Evolutionary conservation across 2,113 vertebrate genomes (phyloP), one percentile per base, ranked within the genome.

Genomic region (Pitta sordida): DNA sequence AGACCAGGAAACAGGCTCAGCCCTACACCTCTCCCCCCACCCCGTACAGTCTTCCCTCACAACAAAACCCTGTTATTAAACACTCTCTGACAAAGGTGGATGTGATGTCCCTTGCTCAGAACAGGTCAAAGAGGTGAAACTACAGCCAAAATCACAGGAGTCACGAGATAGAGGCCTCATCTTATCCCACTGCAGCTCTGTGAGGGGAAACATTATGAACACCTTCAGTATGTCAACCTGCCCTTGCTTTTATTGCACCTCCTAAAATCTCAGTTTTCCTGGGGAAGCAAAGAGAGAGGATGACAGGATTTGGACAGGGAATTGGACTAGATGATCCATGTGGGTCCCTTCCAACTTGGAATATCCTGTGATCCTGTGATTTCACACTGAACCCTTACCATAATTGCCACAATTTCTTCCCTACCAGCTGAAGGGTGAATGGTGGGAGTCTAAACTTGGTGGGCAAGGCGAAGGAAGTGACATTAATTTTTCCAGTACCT

Each of bases 301-400:
- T 93, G 51, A 77, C 60, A 91, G 52, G 62, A 77, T 92, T 93
- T n/a, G n/a, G n/a, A n/a, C n/a, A n/a, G n/a, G n/a, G n/a, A n/a
- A n/a, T n/a, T n/a, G n/a, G n/a, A n/a, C n/a, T n/a, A n/a, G n/a
- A n/a, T n/a, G n/a, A n/a, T n/a, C n/a, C n/a, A n/a, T n/a, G n/a
- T n/a, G n/a, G n/a, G n/a, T n/a, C n/a, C n/a, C n/a, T n/a, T n/a
- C n/a, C n/a, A n/a, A n/a, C n/a, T n/a, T n/a, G n/a, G n/a, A n/a
- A n/a, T n/a, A n/a, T n/a, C n/a, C n/a, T n/a, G n/a, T n/a, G n/a
- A n/a, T n/a, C n/a, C n/a, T n/a, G n/a, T n/a, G n/a, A n/a, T n/a
- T n/a, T 92, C 86, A 94, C 86, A 92, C 6, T 77, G 60, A 95
- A 91, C 74, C 85, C 48, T 82, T 85, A 84, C 90, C 91, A 27